A percentile compares a stretch with the other conserved stretches of the same genome.
These are phyloP conservation scores for Apis laboriosa DNA, from an alignment of 1,140 invertebrate genomes.

Conservation along the genomic window DNA sequence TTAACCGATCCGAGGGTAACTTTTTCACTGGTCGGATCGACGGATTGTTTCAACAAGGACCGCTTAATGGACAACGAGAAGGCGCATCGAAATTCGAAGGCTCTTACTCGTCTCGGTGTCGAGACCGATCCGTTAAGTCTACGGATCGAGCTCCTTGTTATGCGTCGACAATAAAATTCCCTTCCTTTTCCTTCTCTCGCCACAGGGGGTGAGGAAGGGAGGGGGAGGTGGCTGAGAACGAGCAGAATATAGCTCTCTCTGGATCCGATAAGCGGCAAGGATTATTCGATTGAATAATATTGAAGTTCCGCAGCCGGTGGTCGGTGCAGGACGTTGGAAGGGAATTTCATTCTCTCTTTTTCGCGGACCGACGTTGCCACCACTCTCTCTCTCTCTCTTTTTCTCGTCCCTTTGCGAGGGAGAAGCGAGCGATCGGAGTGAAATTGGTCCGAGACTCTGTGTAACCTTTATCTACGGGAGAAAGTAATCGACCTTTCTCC, in stretches of 20 bases:
- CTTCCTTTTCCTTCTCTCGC: constrained; percentile 3
- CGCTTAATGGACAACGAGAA: background rate
- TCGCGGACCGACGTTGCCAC: background rate
- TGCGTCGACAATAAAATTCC: constrained; percentile 23
- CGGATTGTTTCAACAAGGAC: background rate
- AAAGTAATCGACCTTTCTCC: constrained; percentile 35
- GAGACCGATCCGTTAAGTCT: background rate
- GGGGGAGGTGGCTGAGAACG: background rate
- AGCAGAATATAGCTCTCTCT: background rate
- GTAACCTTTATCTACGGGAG: constrained; percentile 21
- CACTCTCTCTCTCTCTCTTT: background rate
- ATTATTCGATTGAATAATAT: constrained; percentile 62
- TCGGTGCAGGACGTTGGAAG: constrained; percentile 20
- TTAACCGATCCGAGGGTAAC: constrained; percentile 29
- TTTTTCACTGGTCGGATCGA: constrained; percentile 1
- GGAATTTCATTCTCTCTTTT: constrained; percentile 5
- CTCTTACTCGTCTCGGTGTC: background rate
- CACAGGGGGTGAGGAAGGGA: too few relatives aligned
- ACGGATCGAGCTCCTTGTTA: constrained; percentile 6
- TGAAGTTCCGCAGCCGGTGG: constrained; percentile 46
- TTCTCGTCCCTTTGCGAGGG: constrained; percentile 12
- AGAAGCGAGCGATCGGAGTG: constrained; percentile 18
- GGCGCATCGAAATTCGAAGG: background rate
- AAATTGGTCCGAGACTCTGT: constrained; percentile 38
- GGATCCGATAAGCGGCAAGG: constrained; percentile 21